Evolutionary conservation across 1,140 invertebrate genomes (phyloP).

Genomic region (Drosophila gunungcola): DNA sequence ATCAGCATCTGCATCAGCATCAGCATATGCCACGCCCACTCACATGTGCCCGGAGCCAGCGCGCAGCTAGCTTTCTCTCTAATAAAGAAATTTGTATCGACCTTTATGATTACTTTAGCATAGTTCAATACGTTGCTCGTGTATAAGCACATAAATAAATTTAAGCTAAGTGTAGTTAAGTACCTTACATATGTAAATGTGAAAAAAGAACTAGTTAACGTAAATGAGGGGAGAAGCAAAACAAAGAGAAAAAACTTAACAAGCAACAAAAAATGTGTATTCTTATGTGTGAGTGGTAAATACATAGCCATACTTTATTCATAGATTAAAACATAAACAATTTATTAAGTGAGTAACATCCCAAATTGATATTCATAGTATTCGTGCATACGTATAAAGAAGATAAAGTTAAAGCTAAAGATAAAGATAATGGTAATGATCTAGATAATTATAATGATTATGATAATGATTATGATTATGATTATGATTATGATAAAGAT

Average conservation of each 20-base stretch:
- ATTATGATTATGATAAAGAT: not conserved
- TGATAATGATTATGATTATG: too few relatives aligned
- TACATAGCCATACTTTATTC: conserved; percentile 38
- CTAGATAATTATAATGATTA: too few relatives aligned
- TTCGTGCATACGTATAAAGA: conserved; percentile 11
- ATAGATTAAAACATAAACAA: conserved; percentile 33
- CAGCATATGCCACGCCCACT: not conserved
- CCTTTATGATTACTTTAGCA: conserved; percentile 42
- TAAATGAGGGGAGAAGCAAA: conserved; percentile 26
- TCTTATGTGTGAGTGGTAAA: conserved; percentile 46
- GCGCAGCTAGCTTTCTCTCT: conserved; percentile 15
- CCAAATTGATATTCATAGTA: conserved; percentile 27
- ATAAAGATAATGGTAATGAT: too few relatives aligned
- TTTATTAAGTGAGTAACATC: conserved; percentile 25
- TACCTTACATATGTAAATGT: conserved; percentile 39
- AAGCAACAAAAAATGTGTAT: conserved; percentile 33
- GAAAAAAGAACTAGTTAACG: conserved; percentile 37
- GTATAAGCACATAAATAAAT: conserved; percentile 44
- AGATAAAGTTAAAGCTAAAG: not conserved
- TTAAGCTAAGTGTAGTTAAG: conserved; percentile 21
- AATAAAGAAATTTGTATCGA: conserved; percentile 37
- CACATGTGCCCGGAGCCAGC: conserved; percentile 26
- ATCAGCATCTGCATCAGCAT: not conserved
- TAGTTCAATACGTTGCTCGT: conserved; percentile 44
- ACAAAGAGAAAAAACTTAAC: conserved; percentile 9